Conservation (phyloP, 2,888 invertebrate genomes). For the Rhyacophila evoluta region DNA sequence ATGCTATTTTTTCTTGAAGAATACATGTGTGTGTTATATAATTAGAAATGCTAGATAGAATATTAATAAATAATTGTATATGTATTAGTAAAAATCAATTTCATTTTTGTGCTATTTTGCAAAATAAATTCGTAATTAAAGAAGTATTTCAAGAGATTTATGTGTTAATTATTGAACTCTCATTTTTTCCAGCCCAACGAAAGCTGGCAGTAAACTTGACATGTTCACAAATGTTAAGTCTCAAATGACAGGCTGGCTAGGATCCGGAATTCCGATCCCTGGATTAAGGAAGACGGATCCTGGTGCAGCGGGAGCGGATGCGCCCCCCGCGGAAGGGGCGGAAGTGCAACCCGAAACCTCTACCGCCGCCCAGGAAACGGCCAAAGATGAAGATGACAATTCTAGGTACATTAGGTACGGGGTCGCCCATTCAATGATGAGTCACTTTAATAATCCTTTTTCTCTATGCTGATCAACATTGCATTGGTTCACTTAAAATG, state of each 20-base stretch:
- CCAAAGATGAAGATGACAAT: constrained; percentile 87
- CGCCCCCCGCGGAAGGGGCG: constrained; percentile 65
- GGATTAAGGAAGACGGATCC: constrained; percentile 78
- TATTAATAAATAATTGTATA: too few relatives aligned
- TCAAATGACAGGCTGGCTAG: constrained; percentile 88
- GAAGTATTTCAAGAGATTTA: too few relatives aligned
- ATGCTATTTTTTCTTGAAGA: too few relatives aligned
- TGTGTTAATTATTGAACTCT: not conserved
- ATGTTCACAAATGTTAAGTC: constrained; percentile 89
- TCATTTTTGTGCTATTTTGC: too few relatives aligned
- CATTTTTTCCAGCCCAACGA: constrained; percentile 73
- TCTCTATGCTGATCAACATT: not conserved
- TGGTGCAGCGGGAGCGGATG: constrained; percentile 59
- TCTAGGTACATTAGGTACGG: constrained; percentile 85
- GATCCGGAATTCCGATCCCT: constrained; percentile 80
- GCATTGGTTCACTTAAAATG: not conserved
- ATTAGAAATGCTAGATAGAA: too few relatives aligned
- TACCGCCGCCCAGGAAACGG: constrained; percentile 61
- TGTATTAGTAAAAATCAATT: too few relatives aligned
- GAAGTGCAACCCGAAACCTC: constrained; percentile 64
- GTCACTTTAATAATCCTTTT: constrained; percentile 12
- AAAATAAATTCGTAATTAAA: too few relatives aligned
- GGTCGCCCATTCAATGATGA: constrained; percentile 68
- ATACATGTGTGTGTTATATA: too few relatives aligned
- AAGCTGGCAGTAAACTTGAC: constrained; percentile 79